Conservation (phyloP, 1,140 invertebrate species). For the Melipona quadrifasciata region DNA sequence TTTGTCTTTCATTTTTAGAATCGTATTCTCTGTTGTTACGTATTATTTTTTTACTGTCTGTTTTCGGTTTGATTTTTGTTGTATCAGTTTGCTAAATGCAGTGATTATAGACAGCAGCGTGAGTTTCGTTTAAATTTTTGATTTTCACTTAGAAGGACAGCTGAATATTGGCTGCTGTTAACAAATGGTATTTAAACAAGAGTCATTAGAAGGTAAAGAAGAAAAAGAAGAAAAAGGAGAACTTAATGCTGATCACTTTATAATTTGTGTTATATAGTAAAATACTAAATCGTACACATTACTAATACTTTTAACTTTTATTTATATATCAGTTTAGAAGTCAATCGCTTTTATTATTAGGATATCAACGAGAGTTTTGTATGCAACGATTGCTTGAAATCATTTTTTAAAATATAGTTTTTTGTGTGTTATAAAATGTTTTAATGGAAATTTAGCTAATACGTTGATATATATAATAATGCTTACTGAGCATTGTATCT, state of each 20-base stretch:
- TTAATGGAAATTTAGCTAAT: background rate
- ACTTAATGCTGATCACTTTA: background rate
- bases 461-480: background rate
- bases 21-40: background rate
- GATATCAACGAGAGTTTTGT: background rate
- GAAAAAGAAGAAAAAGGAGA: background rate
- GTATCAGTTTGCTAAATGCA: background rate
- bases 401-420: background rate
- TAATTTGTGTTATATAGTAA: background rate
- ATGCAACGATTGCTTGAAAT: background rate
- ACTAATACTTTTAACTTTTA: background rate
- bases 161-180: background rate
- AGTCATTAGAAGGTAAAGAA: no score
- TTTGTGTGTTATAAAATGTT: background rate
- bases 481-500: background rate
- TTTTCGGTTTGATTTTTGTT: background rate
- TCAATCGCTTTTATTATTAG: background rate
- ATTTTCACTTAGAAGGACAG: slow-evolving; percentile 2
- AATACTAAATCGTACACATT: background rate
- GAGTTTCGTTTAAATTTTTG: background rate
- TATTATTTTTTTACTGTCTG: background rate
- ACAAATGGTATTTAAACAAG: background rate
- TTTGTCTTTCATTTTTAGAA: background rate
- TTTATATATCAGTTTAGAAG: background rate
- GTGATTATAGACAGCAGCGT: no score